Base-by-base conservation (phyloP, 2,113 vertebrate species). In the Onychostruthus taczanowskii region DNA sequence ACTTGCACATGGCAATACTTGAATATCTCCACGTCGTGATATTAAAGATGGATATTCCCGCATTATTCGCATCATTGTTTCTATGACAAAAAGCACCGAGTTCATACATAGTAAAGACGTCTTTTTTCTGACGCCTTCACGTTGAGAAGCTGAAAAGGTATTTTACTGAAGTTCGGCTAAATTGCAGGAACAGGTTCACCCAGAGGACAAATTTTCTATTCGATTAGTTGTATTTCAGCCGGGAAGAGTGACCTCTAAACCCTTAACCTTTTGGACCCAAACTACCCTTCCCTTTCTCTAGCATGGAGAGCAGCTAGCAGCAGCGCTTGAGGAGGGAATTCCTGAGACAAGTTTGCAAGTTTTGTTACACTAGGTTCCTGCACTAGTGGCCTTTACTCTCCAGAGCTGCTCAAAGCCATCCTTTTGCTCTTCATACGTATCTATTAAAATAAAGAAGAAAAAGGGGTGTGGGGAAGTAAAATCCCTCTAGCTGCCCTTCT, bases 241-340 rank as follows among this genome's bases (percentile, higher is more conserved):
- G 96, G 98, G 97, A 99, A 99, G 98, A 98, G 98, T 99, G 99
- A 99, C 99, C 99, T 99, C 99, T 98, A 98, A 99, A 99, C 99
- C 98, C 98, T 98, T 99, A 99, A 99, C 99, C 99, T 98, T 98
- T 98, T 98, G 98, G 99, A 99, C 98, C 98, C 97, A 97, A 92
- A 98, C 97, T 98, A 97, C 97, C 97, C 94, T 98, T 98, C 97
- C 96, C 95, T 97, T 98, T 98, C 98, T 98, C 97, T 98, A 96
- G 95, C 97, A 97, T 97, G 98, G 98, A 98, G 98, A 98, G 96
- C 94, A 94, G 96, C 97, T 97, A 97, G 98, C 96, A 97, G 95
- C 88, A 95, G 95, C 95, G 91, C 95, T 97, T 97, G 97, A 98
- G 97, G 97, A 97, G 98, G 94, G 90, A 90, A 95, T 94, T 97